Conservation (phyloP, 2,888 invertebrate species). For the Drosophila flavopinicola region DNA sequence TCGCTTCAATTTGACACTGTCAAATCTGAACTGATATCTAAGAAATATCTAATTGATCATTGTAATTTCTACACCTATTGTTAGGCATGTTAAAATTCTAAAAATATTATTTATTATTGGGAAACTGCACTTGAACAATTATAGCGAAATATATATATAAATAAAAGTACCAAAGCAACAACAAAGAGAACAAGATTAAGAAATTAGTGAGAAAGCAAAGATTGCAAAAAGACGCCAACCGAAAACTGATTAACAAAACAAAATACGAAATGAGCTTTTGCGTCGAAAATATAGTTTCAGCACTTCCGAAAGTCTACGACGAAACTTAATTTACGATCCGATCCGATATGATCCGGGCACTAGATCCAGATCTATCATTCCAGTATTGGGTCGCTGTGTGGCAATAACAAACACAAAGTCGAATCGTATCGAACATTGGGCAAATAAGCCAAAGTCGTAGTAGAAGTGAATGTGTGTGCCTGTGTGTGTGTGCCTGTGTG, state of each 20-base stretch:
- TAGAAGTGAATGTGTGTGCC: conserved; percentile 15
- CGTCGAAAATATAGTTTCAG: no score
- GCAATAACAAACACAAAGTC: conserved; percentile 38
- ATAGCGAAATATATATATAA: neutral
- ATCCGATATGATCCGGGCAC: neutral
- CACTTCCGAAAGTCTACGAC: neutral
- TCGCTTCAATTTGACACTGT: no score
- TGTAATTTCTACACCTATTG: no score
- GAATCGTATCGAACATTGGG: conserved; percentile 51
- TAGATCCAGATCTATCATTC: neutral
- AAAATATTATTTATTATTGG: no score
- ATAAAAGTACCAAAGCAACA: neutral
- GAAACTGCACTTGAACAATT: no score
- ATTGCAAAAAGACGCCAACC: neutral
- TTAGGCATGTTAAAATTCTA: no score
- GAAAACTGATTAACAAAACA: neutral
- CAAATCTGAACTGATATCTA: neutral
- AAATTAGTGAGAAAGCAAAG: no score
- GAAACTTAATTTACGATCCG: conserved; percentile 20
- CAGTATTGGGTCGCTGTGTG: conserved; percentile 13
- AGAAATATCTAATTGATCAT: no score
- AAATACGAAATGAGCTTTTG: neutral
- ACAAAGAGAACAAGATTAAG: neutral
- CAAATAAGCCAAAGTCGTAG: conserved; percentile 68
- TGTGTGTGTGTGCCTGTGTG: neutral